Evolutionary conservation across 2,113 vertebrate genomes (phyloP), one percentile per base, ranked within the genome.

Genomic region (Lamprotornis superbus): DNA sequence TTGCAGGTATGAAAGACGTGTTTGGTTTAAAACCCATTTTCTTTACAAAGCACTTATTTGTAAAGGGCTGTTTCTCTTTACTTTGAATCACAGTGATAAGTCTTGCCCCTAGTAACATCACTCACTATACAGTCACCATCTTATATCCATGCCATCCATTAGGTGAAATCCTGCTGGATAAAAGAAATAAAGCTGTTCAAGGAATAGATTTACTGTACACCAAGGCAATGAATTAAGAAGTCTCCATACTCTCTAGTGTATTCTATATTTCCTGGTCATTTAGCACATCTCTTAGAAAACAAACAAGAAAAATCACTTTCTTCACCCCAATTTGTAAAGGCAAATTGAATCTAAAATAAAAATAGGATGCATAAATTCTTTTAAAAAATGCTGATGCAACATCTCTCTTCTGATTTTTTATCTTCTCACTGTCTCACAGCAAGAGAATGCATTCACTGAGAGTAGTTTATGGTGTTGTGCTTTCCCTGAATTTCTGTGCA

Each of bases 111-210:
- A 49, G 59, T 71, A 96, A 84, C 76, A 95, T 93, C 75, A 85
- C 33, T 97, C 79, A 96, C 87, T 76, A 18, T n/a, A 44, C 37
- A 77, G 85, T 94, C 93, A 94, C 69, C 82, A 60, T 94, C 95
- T 95, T 91, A 93, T 82, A 97, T 49, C 77, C 70, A 28, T 95
- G 56, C 55, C 81, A 95, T 95, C 74, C 52, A 90, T 95, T 97
- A 95, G 55, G 20, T 91, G 94, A 96, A 95, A 76, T 71, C 57
- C 22, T 96, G 33, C 71, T 96, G 94, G 92, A 95, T 93, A 95
- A 94, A 97, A 96, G 80, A 97, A 97, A 96, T 94, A 97, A 97
- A 97, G 44, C 91, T 97, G 89, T 87, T 97, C 42, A 90, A 95
- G 67, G 52, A 96, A 95, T 77, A 97, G 87, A 97, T 96, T 97